Evolutionary conservation across 2,113 vertebrate species (phyloP).

Genomic region (Ursus arctos): DNA sequence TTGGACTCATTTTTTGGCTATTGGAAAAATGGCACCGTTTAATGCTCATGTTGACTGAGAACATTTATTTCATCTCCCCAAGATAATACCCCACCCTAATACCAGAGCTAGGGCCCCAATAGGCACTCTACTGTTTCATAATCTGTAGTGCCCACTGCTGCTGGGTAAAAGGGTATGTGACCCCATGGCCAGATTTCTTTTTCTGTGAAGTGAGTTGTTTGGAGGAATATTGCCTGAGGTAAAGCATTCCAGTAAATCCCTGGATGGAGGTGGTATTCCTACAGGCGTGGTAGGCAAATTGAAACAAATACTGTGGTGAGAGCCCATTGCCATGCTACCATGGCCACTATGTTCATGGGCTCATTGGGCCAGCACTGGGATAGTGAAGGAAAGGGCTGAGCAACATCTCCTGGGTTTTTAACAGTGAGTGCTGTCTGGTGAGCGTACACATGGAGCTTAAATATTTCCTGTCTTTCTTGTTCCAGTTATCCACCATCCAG

Average conservation of each 20-base stretch:
- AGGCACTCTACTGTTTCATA: background rate
- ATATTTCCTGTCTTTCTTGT: constrained; percentile 14
- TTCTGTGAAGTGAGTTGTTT: constrained; percentile 31
- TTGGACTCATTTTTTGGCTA: constrained; percentile 4
- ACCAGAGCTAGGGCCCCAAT: background rate
- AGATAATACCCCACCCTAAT: background rate
- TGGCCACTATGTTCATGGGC: background rate
- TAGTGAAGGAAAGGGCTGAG: background rate
- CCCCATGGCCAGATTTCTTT: background rate
- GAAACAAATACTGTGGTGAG: background rate
- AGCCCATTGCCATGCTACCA: background rate
- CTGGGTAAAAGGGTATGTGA: background rate
- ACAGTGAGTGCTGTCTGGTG: background rate
- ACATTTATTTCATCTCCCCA: background rate
- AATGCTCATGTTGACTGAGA: constrained; percentile 14
- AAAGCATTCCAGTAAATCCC: constrained; percentile 39
- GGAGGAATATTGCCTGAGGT: background rate
- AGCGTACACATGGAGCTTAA: background rate
- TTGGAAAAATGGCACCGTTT: constrained; percentile 36
- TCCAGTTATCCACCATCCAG: background rate
- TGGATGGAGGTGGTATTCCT: background rate
- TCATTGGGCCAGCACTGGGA: background rate
- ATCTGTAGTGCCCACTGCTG: constrained; percentile 6
- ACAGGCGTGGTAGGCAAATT: background rate
- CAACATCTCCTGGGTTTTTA: background rate